Evolutionary conservation across 2,888 invertebrate genomes (phyloP).

Genomic region (Drosophila nr. medialis): DNA sequence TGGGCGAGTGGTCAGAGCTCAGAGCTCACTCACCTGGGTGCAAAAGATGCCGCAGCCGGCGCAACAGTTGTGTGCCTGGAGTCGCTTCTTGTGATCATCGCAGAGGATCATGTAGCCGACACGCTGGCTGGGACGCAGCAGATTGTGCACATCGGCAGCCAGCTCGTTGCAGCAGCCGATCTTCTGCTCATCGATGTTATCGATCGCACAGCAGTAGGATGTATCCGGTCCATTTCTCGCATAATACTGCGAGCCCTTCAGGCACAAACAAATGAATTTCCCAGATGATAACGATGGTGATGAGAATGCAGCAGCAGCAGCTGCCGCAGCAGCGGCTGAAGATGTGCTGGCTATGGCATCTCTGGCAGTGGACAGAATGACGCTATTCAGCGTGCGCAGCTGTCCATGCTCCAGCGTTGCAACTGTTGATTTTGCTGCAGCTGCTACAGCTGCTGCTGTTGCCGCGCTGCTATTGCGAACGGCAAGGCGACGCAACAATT

Average conservation of each 20-base stretch:
- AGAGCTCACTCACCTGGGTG: slow-evolving; percentile 88
- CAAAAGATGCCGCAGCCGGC: slow-evolving; percentile 96
- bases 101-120: slow-evolving; percentile 93
- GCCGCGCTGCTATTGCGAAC: slow-evolving; percentile 16
- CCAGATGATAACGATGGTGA: neutral
- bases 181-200: slow-evolving; percentile 89
- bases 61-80: slow-evolving; percentile 94
- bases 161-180: slow-evolving; percentile 93
- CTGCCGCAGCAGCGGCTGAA: slow-evolving; percentile 32
- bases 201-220: slow-evolving; percentile 89
- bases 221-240: slow-evolving; percentile 85
- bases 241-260: slow-evolving; percentile 85
- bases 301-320: neutral
- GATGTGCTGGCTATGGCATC: slow-evolving; percentile 51
- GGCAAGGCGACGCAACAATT: slow-evolving; percentile 39
- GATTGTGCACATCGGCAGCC: slow-evolving; percentile 86
- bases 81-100: slow-evolving; percentile 90
- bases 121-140: slow-evolving; percentile 89
- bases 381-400: slow-evolving; percentile 53
- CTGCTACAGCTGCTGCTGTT: neutral
- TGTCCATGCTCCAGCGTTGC: slow-evolving; percentile 50
- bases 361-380: slow-evolving; percentile 46
- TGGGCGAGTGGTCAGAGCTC: neutral
- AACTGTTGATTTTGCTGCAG: neutral
- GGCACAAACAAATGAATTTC: slow-evolving; percentile 85